Evolutionary conservation across 2,113 vertebrate species (phyloP), one percentile per base, ranked within the genome.

Genomic region (Tinamus guttatus): DNA sequence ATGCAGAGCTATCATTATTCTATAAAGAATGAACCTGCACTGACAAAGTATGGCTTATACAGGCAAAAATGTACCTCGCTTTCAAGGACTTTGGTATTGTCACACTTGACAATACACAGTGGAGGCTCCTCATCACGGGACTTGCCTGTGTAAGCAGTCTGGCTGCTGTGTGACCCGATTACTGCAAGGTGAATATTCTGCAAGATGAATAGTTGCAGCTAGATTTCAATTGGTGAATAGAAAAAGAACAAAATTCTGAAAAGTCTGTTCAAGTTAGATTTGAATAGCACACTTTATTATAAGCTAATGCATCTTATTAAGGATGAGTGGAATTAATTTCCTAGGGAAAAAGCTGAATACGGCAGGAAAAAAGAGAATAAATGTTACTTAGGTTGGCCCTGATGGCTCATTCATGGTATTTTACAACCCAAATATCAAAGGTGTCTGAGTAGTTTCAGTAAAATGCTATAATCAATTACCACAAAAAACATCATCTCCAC

Each of bases 241-340:
- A n/a, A 67, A 95, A 90, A 92, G n/a, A 13, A 32, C 25, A 40
- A 70, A 87, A 79, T 64, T 76, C 71, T 47, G 58, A 38, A 45
- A 91, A 65, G 62, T 65, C 62, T 74, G 7, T n/a, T 80, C 36
- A 81, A 59, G 75, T 88, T 43, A 93, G 30, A 65, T 81, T 79
- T 89, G 58, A 89, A 87, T 36, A 62, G 81, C 59, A 65, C 38
- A 49, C 25, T 92, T 87, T 87, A 56, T 77, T 81, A n/a, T 65
- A 82, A 94, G 70, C 25, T 85, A 89, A 70, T 45, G 14, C 24
- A 77, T 82, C 41, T 82, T 25, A 2, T 40, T 80, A 74, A 95
- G n/a, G 43, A 73, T 21, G 45, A 95, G 84, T 25, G 17, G 70
- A 89, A 91, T 68, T 67, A 38, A 93, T 87, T 96, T 69, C 58